Evolutionary conservation across 2,113 vertebrate genomes (phyloP).

Genomic region (Anhinga rufa): DNA sequence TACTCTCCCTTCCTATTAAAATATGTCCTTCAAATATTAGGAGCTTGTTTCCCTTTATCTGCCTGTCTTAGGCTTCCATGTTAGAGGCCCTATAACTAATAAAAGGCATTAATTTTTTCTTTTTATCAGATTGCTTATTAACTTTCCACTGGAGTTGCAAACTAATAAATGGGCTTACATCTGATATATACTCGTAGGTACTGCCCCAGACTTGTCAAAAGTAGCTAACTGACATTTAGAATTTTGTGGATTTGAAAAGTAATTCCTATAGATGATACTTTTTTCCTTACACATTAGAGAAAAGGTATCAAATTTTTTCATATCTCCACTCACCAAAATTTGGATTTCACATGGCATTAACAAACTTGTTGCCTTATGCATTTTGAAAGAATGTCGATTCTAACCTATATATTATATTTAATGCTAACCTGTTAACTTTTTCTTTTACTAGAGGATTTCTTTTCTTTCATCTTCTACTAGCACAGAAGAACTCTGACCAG

Average conservation of each 20-base stretch:
- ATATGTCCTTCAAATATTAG: background rate
- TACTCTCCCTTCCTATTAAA: background rate
- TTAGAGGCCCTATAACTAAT: background rate
- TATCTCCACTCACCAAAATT: background rate
- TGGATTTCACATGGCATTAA: background rate
- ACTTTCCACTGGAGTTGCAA: background rate
- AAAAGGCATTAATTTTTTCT: background rate
- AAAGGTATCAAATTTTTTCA: background rate
- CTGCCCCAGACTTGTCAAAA: background rate
- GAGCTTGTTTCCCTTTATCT: background rate
- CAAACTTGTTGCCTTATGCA: background rate
- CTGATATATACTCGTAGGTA: background rate
- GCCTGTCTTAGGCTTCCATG: background rate
- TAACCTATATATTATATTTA: background rate
- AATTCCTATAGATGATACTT: background rate
- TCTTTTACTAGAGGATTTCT: background rate
- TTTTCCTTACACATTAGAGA: too few species aligned
- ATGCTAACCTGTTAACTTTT: background rate
- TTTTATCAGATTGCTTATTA: background rate
- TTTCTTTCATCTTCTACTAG: background rate
- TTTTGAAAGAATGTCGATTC: background rate
- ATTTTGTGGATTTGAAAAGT: background rate
- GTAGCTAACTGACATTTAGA: background rate
- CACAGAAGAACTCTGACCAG: background rate
- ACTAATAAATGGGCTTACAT: background rate